Evolutionary conservation across 2,888 invertebrate species (phyloP), one percentile per base, ranked within the genome.

Genomic region (Camponotus fellah): DNA sequence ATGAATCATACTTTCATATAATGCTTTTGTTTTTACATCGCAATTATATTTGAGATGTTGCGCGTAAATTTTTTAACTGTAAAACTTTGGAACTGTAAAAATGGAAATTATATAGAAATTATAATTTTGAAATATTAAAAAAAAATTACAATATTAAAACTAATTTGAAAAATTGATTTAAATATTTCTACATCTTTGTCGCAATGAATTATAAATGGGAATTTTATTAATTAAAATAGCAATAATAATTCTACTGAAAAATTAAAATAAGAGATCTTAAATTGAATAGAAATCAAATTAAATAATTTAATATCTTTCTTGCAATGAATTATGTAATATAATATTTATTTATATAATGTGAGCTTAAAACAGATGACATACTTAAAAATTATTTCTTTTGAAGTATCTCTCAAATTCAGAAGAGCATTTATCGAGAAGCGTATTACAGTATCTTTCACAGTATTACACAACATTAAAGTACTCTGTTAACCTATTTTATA

Each of bases 11-110:
- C 26, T 26, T 26, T 2, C 26, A 26, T 2, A 26, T 71, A 69
- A 71, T 69, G 26, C 46, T 21, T 46, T 80, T 58, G 46, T 69
- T 40, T 46, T 80, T 40, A 46, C 58, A 60, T 60, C 21, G 43
- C 43, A 32, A 34, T 34, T 37, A 60, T 80, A 37, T 49, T 69
- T 0, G 37, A 17, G 21, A 80, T 71, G 46, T 60, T 17, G 26
- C 46, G 26, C 21, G 21, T 32, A 60, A 34, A 46, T 71, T 37
- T 60, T 69, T 26, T 26, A 46, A 40, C 0, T 9, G n/a, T n/a
- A n/a, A n/a, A n/a, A n/a, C n/a, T n/a, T n/a, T n/a, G 9, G 26
- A 60, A 21, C n/a, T 69, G 46, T 12, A 60, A 80, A 53, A 46
- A 40, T 69, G 8, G 8, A 21, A 34, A 69, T 69, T 34, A 34